Evolutionary conservation across 2,888 invertebrate species (phyloP).

Genomic region (Meiosimyza platycephala): DNA sequence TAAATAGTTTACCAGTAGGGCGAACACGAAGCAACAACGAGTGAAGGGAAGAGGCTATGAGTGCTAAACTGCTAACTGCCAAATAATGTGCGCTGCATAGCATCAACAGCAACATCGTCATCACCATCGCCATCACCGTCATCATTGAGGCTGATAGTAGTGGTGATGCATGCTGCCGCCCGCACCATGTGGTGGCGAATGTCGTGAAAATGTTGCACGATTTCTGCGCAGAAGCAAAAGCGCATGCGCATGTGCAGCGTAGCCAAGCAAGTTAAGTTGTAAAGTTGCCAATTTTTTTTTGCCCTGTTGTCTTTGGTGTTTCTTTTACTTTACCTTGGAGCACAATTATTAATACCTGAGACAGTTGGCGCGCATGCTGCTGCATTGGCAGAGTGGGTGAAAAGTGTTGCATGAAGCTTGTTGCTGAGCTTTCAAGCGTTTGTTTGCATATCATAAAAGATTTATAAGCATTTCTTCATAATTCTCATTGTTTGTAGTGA

Average conservation of each 20-base stretch:
- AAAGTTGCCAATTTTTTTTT: slow-evolving; percentile 28
- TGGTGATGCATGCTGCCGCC: slow-evolving; percentile 7
- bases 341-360: background rate
- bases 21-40: slow-evolving; percentile 7
- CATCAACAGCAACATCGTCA: background rate
- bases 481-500: slow-evolving; percentile 22
- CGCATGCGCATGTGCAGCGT: slow-evolving; percentile 20
- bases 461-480: slow-evolving; percentile 18
- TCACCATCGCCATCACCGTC: slow-evolving; percentile 15
- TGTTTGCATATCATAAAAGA: slow-evolving; percentile 8
- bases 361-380: background rate
- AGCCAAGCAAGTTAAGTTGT: slow-evolving; percentile 41
- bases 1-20: slow-evolving; percentile 14
- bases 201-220: slow-evolving; percentile 51
- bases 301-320: background rate
- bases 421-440: background rate
- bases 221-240: slow-evolving; percentile 25
- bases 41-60: background rate
- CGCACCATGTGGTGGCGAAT: slow-evolving; percentile 25
- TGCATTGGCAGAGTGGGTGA: background rate
- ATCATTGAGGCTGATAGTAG: background rate
- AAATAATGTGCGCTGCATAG: slow-evolving; percentile 15
- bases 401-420: background rate
- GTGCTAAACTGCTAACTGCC: slow-evolving; percentile 34
- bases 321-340: slow-evolving; percentile 5